Percentiles rank a stretch among this genome's conserved stretches.
Evolutionary conservation across 2,113 vertebrate species (phyloP).

Genomic region (Microcebus ravelobensis): DNA sequence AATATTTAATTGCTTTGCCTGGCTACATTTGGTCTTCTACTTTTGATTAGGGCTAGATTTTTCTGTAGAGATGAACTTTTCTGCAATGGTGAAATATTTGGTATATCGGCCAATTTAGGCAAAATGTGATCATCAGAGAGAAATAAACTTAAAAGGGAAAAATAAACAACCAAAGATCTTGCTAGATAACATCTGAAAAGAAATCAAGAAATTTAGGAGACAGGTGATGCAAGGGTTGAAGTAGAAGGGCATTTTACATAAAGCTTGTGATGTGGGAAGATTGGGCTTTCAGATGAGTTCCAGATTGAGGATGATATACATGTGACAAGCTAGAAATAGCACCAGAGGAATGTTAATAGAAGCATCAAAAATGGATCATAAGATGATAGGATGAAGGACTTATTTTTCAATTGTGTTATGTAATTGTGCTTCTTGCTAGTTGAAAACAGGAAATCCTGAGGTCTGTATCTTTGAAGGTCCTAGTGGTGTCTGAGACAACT

Average conservation of each 20-base stretch:
- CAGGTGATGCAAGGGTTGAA: not conserved
- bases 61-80: not conserved
- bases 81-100: not conserved
- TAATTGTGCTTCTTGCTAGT: not conserved
- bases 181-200: not conserved
- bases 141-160: not conserved
- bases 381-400: not conserved
- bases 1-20: not conserved
- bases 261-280: not conserved
- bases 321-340: not conserved
- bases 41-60: not conserved
- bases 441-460: not conserved
- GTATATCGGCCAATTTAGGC: not conserved
- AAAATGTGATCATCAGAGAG: not conserved
- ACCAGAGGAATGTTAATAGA: not conserved
- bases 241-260: not conserved
- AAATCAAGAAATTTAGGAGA: not conserved
- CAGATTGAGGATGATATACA: not conserved
- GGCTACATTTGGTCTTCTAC: not conserved
- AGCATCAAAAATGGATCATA: not conserved
- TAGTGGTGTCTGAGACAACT: not conserved
- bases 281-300: not conserved
- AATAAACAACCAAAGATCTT: not conserved
- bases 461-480: not conserved
- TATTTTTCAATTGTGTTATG: not conserved